Conservation (phyloP, 2,797 vertebrate species). For the Uromys caudimaculatus region DNA sequence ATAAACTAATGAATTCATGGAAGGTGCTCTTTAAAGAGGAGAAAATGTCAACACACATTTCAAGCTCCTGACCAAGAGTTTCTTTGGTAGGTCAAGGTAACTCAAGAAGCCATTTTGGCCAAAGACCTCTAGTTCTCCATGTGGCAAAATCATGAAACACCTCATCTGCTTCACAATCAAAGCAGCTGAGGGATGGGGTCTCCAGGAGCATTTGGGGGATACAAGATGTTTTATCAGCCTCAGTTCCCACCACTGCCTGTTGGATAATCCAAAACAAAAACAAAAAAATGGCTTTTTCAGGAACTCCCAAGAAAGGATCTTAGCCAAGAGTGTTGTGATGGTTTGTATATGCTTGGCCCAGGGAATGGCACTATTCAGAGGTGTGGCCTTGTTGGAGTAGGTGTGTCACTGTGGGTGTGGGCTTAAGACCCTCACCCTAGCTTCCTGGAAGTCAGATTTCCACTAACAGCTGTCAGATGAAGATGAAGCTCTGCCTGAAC, state of each 20-base stretch:
- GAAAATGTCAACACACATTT: not conserved
- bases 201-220: not conserved
- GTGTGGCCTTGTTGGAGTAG: too few species aligned
- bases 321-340: not conserved
- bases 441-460: too few species aligned
- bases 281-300: not conserved
- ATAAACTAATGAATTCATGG: not conserved
- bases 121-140: not conserved
- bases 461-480: too few species aligned
- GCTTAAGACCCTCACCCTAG: too few species aligned
- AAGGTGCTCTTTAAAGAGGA: not conserved
- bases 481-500: too few species aligned
- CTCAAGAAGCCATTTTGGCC: not conserved
- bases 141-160: not conserved
- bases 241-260: not conserved
- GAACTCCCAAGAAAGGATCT: not conserved
- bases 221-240: not conserved
- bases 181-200: not conserved
- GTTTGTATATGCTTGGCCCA: too few species aligned
- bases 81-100: not conserved
- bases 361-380: too few species aligned
- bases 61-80: not conserved
- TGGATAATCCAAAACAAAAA: not conserved
- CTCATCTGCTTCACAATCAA: not conserved
- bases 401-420: too few species aligned